Conservation (phyloP, 2,113 vertebrate species). For the Lampris incognitus region DNA sequence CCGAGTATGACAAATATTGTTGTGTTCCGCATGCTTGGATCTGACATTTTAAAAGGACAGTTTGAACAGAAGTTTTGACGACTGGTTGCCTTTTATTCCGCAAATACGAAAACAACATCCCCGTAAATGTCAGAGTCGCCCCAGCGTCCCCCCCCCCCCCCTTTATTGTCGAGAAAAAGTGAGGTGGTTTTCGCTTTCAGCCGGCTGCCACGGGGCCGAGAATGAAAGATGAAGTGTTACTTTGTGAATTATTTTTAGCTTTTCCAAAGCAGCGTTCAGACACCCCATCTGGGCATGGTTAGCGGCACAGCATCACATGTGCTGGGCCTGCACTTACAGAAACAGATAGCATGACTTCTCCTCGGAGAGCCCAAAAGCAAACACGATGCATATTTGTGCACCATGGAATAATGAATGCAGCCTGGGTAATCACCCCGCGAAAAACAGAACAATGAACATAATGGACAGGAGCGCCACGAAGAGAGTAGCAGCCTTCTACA, state of each 20-base stretch:
- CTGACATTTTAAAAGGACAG: conserved; percentile 63
- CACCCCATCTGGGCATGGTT: conserved; percentile 74
- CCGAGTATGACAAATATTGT: conserved; percentile 13
- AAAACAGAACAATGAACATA: too few relatives aligned
- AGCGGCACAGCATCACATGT: conserved; percentile 56
- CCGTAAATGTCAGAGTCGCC: conserved; percentile 67
- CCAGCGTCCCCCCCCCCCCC: conserved; percentile 40
- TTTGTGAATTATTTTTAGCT: conserved; percentile 77
- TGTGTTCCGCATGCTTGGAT: conserved; percentile 27
- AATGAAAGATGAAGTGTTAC: conserved; percentile 75
- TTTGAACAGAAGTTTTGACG: conserved; percentile 45
- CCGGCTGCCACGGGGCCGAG: conserved; percentile 61
- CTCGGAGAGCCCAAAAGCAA: conserved; percentile 60
- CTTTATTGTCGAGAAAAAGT: conserved; percentile 63
- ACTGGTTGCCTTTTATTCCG: conserved; percentile 31
- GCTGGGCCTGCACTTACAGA: conserved; percentile 60
- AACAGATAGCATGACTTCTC: conserved; percentile 51
- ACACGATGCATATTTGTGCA: conserved; percentile 62
- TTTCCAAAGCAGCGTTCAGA: conserved; percentile 69
- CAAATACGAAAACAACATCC: conserved; percentile 58
- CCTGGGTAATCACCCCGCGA: conserved; percentile 40
- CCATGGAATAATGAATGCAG: conserved; percentile 44
- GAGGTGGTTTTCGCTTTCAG: conserved; percentile 70
- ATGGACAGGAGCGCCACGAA: too few relatives aligned
- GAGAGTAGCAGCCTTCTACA: too few relatives aligned